These are phyloP conservation scores for Chloroclysta siterata DNA, from an alignment of 2,888 invertebrate genomes.

Conservation along the genomic window DNA sequence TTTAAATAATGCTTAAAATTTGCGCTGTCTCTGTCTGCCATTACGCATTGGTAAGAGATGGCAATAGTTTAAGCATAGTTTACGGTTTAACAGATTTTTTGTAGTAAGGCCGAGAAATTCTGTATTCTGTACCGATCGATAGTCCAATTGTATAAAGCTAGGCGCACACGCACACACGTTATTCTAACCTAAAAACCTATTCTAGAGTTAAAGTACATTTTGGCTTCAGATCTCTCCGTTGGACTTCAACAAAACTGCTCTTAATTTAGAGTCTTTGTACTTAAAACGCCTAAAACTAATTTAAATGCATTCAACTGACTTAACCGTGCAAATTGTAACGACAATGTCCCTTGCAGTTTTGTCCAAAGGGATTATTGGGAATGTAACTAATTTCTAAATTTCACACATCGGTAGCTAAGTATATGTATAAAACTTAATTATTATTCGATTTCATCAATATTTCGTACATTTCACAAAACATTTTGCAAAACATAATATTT, in stretches of 20 bases:
- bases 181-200: constrained; percentile 32
- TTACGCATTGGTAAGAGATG: too few species aligned
- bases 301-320: constrained; percentile 79
- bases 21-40: too few species aligned
- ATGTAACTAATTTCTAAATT: constrained; percentile 61
- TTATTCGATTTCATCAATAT: constrained; percentile 35
- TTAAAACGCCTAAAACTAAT: constrained; percentile 73
- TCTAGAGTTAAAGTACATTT: constrained; percentile 62
- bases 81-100: too few species aligned
- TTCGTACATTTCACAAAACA: constrained; percentile 41
- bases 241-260: constrained; percentile 61
- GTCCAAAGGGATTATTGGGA: constrained; percentile 63
- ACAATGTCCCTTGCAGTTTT: constrained; percentile 55
- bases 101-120: too few species aligned
- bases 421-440: constrained; percentile 21
- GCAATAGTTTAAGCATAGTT: too few species aligned
- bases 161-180: constrained; percentile 40
- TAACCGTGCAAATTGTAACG: constrained; percentile 58
- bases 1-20: too few species aligned
- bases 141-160: background rate
- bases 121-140: too few species aligned
- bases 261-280: constrained; percentile 75
- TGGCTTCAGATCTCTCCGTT: constrained; percentile 64
- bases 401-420: constrained; percentile 22
- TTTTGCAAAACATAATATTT: constrained; percentile 30